Conservation (phyloP, 2,888 invertebrate species). For the Cosmorhoe ocellata region DNA sequence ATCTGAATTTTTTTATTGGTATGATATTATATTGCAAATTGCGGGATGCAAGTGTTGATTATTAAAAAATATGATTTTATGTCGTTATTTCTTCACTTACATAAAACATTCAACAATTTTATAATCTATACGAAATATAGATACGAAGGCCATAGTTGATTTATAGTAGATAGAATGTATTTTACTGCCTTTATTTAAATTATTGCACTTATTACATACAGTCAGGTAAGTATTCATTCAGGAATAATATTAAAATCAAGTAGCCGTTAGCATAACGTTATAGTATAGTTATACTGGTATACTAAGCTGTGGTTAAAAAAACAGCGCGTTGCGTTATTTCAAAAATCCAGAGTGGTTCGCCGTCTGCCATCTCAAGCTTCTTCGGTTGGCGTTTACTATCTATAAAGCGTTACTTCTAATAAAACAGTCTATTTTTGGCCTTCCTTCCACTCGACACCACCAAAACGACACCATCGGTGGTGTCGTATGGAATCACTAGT, state of each 20-base stretch:
- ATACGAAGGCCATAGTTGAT: slow-evolving; percentile 26
- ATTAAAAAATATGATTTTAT: slow-evolving; percentile 14
- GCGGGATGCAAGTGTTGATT: slow-evolving; percentile 3
- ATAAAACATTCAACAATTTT: slow-evolving; percentile 16
- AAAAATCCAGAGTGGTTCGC: too few relatives aligned
- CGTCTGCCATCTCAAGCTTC: background rate
- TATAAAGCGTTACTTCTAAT: slow-evolving; percentile 3
- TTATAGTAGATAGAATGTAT: too few relatives aligned
- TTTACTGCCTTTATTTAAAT: slow-evolving; percentile 22
- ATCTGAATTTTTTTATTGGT: slow-evolving; percentile 24
- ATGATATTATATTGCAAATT: slow-evolving; percentile 5
- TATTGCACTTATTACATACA: slow-evolving; percentile 13
- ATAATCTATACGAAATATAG: slow-evolving; percentile 9
- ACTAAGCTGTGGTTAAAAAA: too few relatives aligned
- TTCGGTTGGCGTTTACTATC: background rate
- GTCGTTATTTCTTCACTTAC: slow-evolving; percentile 13
- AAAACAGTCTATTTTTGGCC: slow-evolving; percentile 6
- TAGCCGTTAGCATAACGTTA: too few relatives aligned
- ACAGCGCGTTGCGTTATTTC: background rate
- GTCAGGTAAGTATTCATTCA: slow-evolving; percentile 10
- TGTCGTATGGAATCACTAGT: too few relatives aligned
- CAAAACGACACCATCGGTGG: too few relatives aligned
- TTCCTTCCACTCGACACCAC: too few relatives aligned
- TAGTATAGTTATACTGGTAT: too few relatives aligned
- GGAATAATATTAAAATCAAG: slow-evolving; percentile 15